Evolutionary conservation across 1,140 invertebrate species (phyloP).

Genomic region (Thaumatotibia leucotreta): DNA sequence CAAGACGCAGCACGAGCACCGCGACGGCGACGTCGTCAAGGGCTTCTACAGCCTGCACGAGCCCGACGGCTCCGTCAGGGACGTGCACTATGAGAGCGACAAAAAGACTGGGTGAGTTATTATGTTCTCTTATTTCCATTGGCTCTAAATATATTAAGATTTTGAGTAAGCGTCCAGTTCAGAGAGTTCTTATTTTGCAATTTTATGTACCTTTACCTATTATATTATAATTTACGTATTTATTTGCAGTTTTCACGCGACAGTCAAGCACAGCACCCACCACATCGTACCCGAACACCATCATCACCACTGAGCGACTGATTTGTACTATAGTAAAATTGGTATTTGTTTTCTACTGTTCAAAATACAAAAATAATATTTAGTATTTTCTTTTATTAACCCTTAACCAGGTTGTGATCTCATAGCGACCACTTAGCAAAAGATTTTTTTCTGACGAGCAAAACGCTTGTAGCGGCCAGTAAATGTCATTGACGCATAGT

Average conservation of each 20-base stretch:
- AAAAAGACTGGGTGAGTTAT: not conserved
- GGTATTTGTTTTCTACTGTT: too few species aligned
- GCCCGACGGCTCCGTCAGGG: not conserved
- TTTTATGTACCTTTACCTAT: not conserved
- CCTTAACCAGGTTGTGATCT: too few species aligned
- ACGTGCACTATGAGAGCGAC: not conserved
- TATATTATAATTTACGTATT: not conserved
- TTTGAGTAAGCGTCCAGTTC: not conserved
- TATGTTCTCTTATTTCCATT: not conserved
- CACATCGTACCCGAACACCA: slow-evolving; percentile 19
- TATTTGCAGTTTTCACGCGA: slow-evolving; percentile 7
- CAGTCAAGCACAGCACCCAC: slow-evolving; percentile 17
- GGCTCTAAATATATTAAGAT: not conserved
- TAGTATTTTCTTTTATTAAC: too few species aligned
- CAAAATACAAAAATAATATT: too few species aligned
- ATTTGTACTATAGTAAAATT: too few species aligned
- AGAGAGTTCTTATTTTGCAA: not conserved
- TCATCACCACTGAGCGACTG: slow-evolving; percentile 15
- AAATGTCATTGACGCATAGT: too few species aligned
- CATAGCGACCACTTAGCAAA: too few species aligned
- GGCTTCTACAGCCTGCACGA: not conserved
- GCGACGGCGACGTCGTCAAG: slow-evolving; percentile 6
- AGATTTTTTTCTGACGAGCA: too few species aligned
- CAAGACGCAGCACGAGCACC: slow-evolving; percentile 4
- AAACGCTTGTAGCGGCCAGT: too few species aligned